Conservation (phyloP, 2,113 vertebrate genomes). For the Falco punctatus region DNA sequence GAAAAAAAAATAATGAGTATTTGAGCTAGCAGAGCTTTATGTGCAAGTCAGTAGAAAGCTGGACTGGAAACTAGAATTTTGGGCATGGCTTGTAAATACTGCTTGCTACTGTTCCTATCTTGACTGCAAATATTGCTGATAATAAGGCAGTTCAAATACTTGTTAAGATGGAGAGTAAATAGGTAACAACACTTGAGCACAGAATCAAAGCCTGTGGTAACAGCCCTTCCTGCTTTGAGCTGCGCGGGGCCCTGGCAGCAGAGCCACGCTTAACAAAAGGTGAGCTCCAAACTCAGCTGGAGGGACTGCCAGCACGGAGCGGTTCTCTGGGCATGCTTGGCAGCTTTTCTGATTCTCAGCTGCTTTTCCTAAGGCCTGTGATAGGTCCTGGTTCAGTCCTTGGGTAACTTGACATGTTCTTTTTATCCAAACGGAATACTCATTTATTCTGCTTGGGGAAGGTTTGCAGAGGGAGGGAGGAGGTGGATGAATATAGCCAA, state of each 20-base stretch:
- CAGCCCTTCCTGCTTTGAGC: accelerated
- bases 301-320: accelerated
- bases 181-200: accelerated
- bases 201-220: background rate
- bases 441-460: background rate
- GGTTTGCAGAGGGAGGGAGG: background rate
- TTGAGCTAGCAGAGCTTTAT: background rate
- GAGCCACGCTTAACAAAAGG: background rate
- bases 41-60: background rate
- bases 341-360: background rate
- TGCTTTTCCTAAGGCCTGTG: background rate
- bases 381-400: background rate
- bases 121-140: background rate
- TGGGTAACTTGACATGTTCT: background rate
- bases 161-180: background rate
- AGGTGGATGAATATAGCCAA: background rate
- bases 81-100: background rate
- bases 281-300: background rate
- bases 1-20: background rate
- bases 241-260: accelerated
- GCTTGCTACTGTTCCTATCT: accelerated
- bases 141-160: accelerated
- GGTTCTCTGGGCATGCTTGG: accelerated
- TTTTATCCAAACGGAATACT: background rate
- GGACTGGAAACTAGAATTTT: background rate